Conservation (phyloP, 2,797 vertebrate species). For the Diplodus sargus region DNA sequence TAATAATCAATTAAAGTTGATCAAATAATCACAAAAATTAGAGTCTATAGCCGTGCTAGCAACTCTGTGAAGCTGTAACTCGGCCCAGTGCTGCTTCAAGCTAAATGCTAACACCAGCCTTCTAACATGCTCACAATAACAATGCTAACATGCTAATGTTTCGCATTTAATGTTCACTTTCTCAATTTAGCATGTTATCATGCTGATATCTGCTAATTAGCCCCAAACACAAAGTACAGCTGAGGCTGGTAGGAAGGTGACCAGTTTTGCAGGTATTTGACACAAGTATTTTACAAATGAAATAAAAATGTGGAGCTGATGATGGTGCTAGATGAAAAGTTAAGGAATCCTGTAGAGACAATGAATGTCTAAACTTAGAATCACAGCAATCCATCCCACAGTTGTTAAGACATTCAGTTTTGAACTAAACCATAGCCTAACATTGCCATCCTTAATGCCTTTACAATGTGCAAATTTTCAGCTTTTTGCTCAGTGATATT, state of each 20-base stretch:
- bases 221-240: background rate
- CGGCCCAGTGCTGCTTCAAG: too few species aligned
- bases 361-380: background rate
- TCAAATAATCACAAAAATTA: background rate
- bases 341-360: background rate
- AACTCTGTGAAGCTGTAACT: background rate
- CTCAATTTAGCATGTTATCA: background rate
- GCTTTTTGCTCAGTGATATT: background rate
- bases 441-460: background rate
- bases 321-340: background rate
- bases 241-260: background rate
- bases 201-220: background rate
- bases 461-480: background rate
- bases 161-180: background rate
- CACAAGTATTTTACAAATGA: background rate
- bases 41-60: background rate
- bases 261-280: background rate
- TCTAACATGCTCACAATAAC: background rate
- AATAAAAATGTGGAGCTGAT: too few species aligned
- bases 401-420: background rate
- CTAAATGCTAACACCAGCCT: background rate
- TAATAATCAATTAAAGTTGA: too few species aligned
- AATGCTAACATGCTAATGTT: background rate
- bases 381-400: background rate
- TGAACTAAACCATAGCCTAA: background rate